These are phyloP conservation scores for Zygothrica quintamaculata DNA, from an alignment of 2,888 invertebrate species.

Conservation along the genomic window DNA sequence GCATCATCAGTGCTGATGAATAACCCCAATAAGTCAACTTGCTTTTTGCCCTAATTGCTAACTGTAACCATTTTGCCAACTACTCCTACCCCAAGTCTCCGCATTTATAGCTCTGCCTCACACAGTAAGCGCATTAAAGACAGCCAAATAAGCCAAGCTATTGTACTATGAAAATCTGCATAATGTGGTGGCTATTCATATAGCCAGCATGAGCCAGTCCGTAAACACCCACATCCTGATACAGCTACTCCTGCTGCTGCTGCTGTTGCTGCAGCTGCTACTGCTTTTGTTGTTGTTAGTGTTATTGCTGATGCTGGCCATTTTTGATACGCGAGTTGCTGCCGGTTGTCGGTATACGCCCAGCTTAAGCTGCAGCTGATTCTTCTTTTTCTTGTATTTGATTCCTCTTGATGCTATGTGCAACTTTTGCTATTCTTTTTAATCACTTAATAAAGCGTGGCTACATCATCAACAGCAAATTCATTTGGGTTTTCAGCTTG, in stretches of 20 bases:
- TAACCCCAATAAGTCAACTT: not conserved
- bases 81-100: slow-evolving; percentile 1
- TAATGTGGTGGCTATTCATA: slow-evolving; percentile 32
- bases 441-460: slow-evolving; percentile 55
- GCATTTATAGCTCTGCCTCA: not conserved
- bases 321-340: slow-evolving; percentile 23
- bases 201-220: slow-evolving; percentile 10
- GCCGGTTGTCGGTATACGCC: not conserved
- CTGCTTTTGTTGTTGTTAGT: slow-evolving; percentile 14
- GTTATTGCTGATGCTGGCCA: too few species aligned
- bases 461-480: slow-evolving; percentile 52
- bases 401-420: slow-evolving; percentile 40
- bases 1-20: not conserved
- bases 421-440: slow-evolving; percentile 53
- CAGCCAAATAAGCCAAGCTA: slow-evolving; percentile 46
- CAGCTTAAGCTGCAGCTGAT: not conserved
- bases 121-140: slow-evolving; percentile 35
- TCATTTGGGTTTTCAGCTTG: slow-evolving; percentile 51
- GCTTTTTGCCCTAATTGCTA: slow-evolving; percentile 15
- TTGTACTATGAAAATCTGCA: slow-evolving; percentile 42
- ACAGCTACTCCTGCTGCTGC: not conserved
- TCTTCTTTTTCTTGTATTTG: not conserved
- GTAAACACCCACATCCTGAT: slow-evolving; percentile 7
- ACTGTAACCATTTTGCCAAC: not conserved
- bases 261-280: too few species aligned